Conservation (phyloP, 2,113 vertebrate genomes). For the Mola mola region DNA sequence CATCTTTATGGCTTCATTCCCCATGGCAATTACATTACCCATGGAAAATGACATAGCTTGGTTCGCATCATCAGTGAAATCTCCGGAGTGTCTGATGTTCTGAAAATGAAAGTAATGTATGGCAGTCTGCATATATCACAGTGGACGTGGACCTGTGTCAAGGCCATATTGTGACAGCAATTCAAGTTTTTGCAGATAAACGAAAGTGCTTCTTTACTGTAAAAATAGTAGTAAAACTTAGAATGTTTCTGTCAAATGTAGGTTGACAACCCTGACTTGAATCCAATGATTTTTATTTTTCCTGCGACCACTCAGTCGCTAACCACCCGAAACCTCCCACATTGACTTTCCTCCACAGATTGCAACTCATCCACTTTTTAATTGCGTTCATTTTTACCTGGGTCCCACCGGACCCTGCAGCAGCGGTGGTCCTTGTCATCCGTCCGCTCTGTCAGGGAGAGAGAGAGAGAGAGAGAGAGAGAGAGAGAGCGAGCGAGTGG, state of each 20-base stretch:
- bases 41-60: conserved; percentile 67
- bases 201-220: conserved; percentile 4
- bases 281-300: conserved; percentile 69
- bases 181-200: conserved; percentile 23
- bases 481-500: conserved; percentile 65
- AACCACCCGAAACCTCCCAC: conserved; percentile 79
- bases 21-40: conserved; percentile 72
- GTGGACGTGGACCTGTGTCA: conserved; percentile 25
- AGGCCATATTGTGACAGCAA: neutral
- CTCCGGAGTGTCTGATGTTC: conserved; percentile 53
- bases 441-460: conserved; percentile 81
- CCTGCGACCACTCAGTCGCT: conserved; percentile 66
- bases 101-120: conserved; percentile 57
- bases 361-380: conserved; percentile 86
- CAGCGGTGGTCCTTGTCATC: conserved; percentile 83
- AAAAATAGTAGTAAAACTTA: conserved; percentile 4
- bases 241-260: conserved; percentile 54
- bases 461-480: conserved; percentile 68
- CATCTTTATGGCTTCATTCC: conserved; percentile 70
- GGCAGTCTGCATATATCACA: conserved; percentile 36
- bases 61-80: conserved; percentile 66
- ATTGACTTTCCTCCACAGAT: conserved; percentile 80
- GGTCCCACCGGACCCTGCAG: conserved; percentile 76
- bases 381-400: conserved; percentile 83
- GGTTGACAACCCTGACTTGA: conserved; percentile 68